Conservation (phyloP, 2,113 vertebrate genomes). For the Microtus richardsoni region DNA sequence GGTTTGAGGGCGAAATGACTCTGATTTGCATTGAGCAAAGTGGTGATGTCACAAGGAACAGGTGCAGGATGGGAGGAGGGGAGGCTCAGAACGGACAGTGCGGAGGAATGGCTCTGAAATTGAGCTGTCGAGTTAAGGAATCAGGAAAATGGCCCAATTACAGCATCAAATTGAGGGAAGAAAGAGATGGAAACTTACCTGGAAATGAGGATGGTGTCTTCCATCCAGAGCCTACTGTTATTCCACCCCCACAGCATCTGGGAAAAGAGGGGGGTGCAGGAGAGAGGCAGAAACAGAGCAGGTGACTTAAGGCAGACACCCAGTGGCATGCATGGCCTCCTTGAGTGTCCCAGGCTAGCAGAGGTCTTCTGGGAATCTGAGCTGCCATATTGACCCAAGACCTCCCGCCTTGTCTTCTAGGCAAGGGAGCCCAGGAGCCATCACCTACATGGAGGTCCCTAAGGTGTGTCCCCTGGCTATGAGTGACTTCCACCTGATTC, state of each 20-base stretch:
- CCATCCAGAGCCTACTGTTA: background rate
- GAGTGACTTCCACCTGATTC: too few relatives aligned
- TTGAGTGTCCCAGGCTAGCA: too few relatives aligned
- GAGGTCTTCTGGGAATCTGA: background rate
- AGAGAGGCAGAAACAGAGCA: background rate
- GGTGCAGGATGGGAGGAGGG: background rate
- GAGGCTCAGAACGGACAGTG: background rate
- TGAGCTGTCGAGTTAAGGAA: constrained; percentile 14
- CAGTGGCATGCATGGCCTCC: too few relatives aligned
- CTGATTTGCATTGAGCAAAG: constrained; percentile 17
- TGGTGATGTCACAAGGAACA: background rate
- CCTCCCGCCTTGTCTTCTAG: background rate
- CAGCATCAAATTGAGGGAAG: background rate
- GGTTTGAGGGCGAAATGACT: background rate
- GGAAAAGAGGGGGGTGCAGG: background rate
- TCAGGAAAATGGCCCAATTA: constrained; percentile 49
- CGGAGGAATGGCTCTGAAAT: background rate
- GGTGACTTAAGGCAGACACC: background rate
- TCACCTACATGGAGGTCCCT: too few relatives aligned
- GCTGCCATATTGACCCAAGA: background rate
- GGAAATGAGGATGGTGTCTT: background rate
- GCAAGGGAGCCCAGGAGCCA: background rate
- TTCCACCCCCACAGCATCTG: background rate
- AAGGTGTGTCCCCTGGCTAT: background rate
- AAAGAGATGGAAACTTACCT: constrained; percentile 4